These are phyloP conservation scores for Diplazon laetatorius DNA, from an alignment of 2,888 invertebrate genomes.

Conservation along the genomic window DNA sequence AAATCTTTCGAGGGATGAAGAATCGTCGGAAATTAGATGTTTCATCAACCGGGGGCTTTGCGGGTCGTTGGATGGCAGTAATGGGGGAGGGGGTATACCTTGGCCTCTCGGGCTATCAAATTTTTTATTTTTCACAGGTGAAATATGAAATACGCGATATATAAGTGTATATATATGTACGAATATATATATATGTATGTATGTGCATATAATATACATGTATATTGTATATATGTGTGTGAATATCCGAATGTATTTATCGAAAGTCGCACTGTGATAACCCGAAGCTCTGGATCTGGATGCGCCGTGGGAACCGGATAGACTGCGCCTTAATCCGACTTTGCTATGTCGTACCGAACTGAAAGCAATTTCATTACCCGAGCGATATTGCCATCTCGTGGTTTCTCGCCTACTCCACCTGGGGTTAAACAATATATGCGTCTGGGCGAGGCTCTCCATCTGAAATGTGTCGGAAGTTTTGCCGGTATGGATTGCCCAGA, in stretches of 20 bases:
- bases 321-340: conserved; percentile 50
- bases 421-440: conserved; percentile 12
- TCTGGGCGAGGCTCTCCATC: conserved; percentile 17
- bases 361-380: conserved; percentile 50
- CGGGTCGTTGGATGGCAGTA: background rate
- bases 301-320: conserved; percentile 20
- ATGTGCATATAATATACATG: background rate
- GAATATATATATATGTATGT: too few species aligned
- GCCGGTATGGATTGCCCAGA: background rate
- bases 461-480: conserved; percentile 12
- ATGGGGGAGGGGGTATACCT: too few species aligned
- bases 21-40: conserved; percentile 21
- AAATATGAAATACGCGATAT: too few species aligned
- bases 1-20: conserved; percentile 12
- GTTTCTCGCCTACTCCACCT: conserved; percentile 24
- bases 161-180: too few species aligned
- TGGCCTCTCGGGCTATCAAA: too few species aligned
- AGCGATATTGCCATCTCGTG: conserved; percentile 42
- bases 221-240: background rate
- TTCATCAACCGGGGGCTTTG: conserved; percentile 1
- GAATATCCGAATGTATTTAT: conserved; percentile 3
- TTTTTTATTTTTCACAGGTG: too few species aligned
- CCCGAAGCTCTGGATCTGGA: conserved; percentile 15
- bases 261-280: conserved; percentile 2
- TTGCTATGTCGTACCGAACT: conserved; percentile 32